Evolutionary conservation across 2,888 invertebrate genomes (phyloP), one percentile per base, ranked within the genome.

Genomic region (Crepidodera aurea): DNA sequence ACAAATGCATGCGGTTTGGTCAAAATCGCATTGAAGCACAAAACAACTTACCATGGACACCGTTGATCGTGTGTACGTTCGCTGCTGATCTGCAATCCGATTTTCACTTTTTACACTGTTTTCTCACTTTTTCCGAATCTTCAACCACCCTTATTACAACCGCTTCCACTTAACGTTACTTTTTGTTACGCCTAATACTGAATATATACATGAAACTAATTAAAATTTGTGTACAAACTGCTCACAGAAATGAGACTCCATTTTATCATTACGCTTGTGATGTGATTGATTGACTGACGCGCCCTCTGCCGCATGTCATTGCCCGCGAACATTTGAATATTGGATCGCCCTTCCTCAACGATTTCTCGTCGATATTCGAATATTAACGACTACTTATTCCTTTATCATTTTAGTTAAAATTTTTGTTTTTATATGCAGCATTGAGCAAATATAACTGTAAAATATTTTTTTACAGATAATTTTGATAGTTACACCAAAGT

Each of bases 261-360:
- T 82, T 79, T 81, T 82, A 78, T 79, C 79, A 80, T 80, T 81
- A 79, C 79, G 80, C 80, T 81, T 81, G 74, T 75, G 73, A 56
- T 56, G 56, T 56, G 56, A 56, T 56, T 56, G 56, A 76, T 78
- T 70, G 77, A 78, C 71, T 60, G 71, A 62, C 65, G 73, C 75
- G 79, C 75, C 78, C 65, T 62, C 68, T 68, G 25, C 22, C 51
- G 55, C 51, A 19, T 48, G 32, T 51, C 40, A 32, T 40, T 34
- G 29, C 57, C 57, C 66, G 66, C 60, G 58, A 46, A 62, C 16
- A 62, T 60, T 67, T 60, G 39, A 60, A 66, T 60, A 16, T 53
- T 13, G 51, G 37, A 15, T 39, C 32, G 32, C 32, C 32, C 12
- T 10, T 51, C 39, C 37, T 39, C 12, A 15, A 18, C 16, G 25